These are phyloP conservation scores for Armadillidium nasatum DNA, from an alignment of 1,140 invertebrate genomes.

Conservation along the genomic window DNA sequence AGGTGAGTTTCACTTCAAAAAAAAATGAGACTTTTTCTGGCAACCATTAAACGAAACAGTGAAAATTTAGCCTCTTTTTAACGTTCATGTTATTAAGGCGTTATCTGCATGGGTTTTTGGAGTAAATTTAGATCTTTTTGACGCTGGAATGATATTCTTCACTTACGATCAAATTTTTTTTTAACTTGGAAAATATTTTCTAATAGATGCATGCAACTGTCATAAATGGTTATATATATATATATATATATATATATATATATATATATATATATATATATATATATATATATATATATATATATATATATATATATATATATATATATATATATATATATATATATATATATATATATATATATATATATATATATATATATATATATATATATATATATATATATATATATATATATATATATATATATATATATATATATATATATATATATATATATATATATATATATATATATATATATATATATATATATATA, in stretches of 20 bases:
- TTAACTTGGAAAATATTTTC: background rate
- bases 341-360: no score
- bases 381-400: no score
- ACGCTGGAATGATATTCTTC: background rate
- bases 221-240: no score
- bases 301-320: no score
- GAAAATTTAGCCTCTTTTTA: background rate
- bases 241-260: constrained; percentile 2
- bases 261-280: constrained; percentile 6
- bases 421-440: no score
- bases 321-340: no score
- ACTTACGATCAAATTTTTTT: background rate
- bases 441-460: no score
- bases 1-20: background rate
- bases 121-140: background rate
- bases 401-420: no score
- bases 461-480: no score
- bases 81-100: background rate
- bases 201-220: background rate
- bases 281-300: background rate
- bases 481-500: no score
- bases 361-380: no score
- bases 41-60: background rate
- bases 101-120: background rate
- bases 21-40: background rate